phyloP scores from a whole-genome alignment of 2,888 invertebrate genomes.

The Charanyca ferruginea region DNA sequence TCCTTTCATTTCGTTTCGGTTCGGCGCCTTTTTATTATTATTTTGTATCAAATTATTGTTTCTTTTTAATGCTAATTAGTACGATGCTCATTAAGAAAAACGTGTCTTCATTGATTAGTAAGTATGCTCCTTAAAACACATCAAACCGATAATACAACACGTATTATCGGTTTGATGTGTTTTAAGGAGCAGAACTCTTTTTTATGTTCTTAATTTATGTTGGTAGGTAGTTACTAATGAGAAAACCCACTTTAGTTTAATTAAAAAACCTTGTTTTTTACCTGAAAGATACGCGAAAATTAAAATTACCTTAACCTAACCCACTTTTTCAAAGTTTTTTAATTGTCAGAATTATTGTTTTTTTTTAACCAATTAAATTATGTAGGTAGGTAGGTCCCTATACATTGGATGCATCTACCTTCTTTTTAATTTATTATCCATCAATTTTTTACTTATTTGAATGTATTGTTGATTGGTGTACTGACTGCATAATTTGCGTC shows the following conservation, averaged over 20 bases:
- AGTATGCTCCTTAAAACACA: constrained; percentile 3
- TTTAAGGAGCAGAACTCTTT: neutral
- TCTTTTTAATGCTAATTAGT: neutral
- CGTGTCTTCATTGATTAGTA: constrained; percentile 1
- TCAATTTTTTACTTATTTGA: neutral
- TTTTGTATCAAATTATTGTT: neutral
- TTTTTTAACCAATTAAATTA: neutral
- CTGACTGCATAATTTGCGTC: constrained; percentile 10
- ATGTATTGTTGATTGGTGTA: neutral
- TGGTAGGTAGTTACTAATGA: neutral
- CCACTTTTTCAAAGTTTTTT: constrained; percentile 3
- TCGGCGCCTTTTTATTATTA: constrained; percentile 2
- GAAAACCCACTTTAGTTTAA: constrained; percentile 5
- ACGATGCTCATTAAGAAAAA: constrained; percentile 6
- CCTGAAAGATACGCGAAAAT: constrained; percentile 8
- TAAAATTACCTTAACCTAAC: constrained; percentile 12
- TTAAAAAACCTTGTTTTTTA: constrained; percentile 15
- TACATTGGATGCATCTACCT: neutral
- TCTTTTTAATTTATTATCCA: neutral
- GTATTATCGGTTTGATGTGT: too few species aligned
- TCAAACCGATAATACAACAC: neutral
- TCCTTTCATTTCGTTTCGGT: neutral
- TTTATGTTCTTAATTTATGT: constrained; percentile 16
- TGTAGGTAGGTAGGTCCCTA: neutral
- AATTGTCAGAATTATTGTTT: neutral